phyloP scores from a whole-genome alignment of 2,888 invertebrate species.

The Abscondita cerata region DNA sequence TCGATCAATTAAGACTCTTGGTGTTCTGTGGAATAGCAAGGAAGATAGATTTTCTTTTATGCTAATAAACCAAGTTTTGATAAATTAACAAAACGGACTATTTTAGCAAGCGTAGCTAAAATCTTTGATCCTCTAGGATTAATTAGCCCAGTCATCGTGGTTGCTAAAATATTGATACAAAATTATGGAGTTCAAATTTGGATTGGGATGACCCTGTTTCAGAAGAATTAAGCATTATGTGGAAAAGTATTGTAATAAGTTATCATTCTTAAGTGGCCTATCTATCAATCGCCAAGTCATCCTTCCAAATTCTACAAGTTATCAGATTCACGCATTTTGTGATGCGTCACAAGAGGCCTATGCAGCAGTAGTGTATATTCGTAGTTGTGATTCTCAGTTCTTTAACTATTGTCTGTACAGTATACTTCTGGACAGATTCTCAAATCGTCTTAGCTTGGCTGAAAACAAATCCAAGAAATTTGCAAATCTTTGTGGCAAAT shows the following conservation, averaged over 20 bases:
- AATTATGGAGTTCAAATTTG: neutral
- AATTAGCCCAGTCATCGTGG: neutral
- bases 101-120: constrained; percentile 2
- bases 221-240: neutral
- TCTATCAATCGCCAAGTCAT: too few relatives aligned
- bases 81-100: neutral
- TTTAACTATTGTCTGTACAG: neutral
- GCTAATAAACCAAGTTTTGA: too few relatives aligned
- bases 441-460: constrained; percentile 12
- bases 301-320: neutral
- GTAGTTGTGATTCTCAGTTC: neutral
- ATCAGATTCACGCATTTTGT: neutral
- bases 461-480: neutral
- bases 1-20: neutral
- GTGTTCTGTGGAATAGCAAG: neutral
- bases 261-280: too few relatives aligned
- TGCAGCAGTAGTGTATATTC: neutral
- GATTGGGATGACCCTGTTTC: neutral
- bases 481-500: constrained; percentile 7
- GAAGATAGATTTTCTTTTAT: neutral
- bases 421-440: constrained; percentile 4
- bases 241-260: neutral
- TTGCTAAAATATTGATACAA: constrained; percentile 16
- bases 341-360: neutral
- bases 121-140: constrained; percentile 16